These are phyloP conservation scores for Pristionchus entomophagus DNA, from an alignment of 2,888 invertebrate genomes.

Conservation along the genomic window DNA sequence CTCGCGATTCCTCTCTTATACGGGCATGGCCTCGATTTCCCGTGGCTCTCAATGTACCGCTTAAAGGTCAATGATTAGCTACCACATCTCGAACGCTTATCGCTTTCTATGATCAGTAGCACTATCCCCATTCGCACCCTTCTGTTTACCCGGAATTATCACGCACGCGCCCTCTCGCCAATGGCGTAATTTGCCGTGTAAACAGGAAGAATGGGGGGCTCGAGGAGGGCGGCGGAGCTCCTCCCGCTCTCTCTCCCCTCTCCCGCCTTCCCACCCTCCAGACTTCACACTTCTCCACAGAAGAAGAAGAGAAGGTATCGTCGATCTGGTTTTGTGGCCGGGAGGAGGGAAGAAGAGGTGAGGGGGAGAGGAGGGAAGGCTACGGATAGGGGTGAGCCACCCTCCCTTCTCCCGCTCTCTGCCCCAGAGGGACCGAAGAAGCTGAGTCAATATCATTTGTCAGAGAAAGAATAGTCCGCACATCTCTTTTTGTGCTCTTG, in stretches of 20 bases:
- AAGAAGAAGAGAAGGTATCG: not conserved
- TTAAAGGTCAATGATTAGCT: no score
- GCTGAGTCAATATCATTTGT: slow-evolving; percentile 25
- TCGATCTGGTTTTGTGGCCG: slow-evolving; percentile 10
- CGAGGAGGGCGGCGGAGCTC: not conserved
- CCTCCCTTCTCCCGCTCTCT: not conserved
- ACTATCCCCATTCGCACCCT: not conserved
- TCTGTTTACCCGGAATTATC: not conserved
- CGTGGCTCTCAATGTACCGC: no score
- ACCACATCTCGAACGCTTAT: no score
- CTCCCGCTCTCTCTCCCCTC: not conserved
- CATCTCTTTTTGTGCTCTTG: not conserved
- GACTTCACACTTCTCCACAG: slow-evolving; percentile 19
- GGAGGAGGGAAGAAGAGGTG: not conserved
- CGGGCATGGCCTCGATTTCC: no score
- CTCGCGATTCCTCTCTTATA: no score
- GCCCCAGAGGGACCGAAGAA: not conserved
- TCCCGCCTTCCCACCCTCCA: not conserved
- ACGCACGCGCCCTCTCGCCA: not conserved
- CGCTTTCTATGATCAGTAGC: no score
- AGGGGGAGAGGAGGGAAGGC: not conserved
- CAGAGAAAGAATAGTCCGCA: not conserved
- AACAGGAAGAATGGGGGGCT: not conserved
- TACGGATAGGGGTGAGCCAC: slow-evolving; percentile 6
- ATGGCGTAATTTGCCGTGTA: slow-evolving; percentile 9